Conservation (phyloP, 2,797 vertebrate genomes). For the Pyrocephalus nanus region DNA sequence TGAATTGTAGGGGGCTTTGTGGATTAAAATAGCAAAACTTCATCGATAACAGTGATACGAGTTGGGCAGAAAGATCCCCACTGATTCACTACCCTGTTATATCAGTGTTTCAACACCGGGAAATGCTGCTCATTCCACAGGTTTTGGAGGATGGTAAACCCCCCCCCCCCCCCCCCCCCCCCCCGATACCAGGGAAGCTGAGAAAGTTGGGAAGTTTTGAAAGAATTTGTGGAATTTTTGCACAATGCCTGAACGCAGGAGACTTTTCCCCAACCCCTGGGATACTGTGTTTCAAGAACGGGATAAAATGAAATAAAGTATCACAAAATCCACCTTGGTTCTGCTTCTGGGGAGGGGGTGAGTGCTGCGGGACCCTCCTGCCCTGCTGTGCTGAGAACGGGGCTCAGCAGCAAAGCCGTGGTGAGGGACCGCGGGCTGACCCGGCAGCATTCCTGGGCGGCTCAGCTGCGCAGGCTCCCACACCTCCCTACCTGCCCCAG, state of each 20-base stretch:
- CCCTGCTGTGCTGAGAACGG: fast-evolving
- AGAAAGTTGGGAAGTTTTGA: background rate
- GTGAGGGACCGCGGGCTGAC: fast-evolving
- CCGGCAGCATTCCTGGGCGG: fast-evolving
- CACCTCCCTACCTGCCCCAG: background rate
- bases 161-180: fast-evolving
- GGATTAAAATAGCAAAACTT: constrained; percentile 6
- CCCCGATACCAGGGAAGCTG: background rate
- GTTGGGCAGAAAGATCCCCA: background rate
- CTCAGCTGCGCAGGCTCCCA: fast-evolving
- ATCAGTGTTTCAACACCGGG: background rate
- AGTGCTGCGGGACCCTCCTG: background rate
- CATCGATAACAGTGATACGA: background rate
- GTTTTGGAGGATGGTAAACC: background rate
- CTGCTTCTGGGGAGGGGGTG: background rate
- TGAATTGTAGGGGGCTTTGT: background rate
- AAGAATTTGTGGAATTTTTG: background rate
- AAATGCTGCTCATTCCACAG: constrained; percentile 22
- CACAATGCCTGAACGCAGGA: fast-evolving
- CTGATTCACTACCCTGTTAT: constrained; percentile 12
- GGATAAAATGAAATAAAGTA: background rate
- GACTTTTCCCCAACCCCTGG: background rate
- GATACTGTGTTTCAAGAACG: fast-evolving
- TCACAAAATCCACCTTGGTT: background rate
- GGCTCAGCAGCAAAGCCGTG: fast-evolving